Evolutionary conservation across 2,888 invertebrate genomes (phyloP), one percentile per base, ranked within the genome.

Genomic region (Nemotelus pantherinus): DNA sequence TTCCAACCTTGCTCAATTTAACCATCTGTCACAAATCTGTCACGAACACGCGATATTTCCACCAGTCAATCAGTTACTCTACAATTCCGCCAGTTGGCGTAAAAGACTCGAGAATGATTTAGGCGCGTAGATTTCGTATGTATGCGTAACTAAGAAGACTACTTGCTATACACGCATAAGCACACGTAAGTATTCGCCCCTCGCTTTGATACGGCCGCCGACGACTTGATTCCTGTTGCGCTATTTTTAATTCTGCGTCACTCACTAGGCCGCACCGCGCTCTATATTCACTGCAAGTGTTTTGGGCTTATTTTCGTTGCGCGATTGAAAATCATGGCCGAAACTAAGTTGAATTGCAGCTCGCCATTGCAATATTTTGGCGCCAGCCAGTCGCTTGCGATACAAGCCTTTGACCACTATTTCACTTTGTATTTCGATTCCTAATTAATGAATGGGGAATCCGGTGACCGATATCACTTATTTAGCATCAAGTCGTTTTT

Each of bases 221-320:
- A 43, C 67, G 25, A 25, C 25, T 25, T 25, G 25, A 25, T 25
- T 25, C 25, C 70, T 77, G 77, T 77, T 76, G 77, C 72, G 77
- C 77, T 79, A 79, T 79, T 79, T 79, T 79, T 79, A 79, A 77
- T 79, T 79, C 77, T 79, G 79, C 79, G 79, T 79, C 79, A 79
- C 25, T 25, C 25, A 25, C 77, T 77, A 64, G 64, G 55, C 65
- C 57, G 72, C 71, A 48, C 63, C 50, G 39, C 58, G 58, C 25
- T 63, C 5, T 43, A 63, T 58, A 47, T 48, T 74, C 74, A 10
- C 48, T 47, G 43, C 63, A 7, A 7, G 43, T 43, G 63, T 63
- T 41, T 25, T 58, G 58, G 43, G 6, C 50, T 7, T 9, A 50
- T 9, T 50, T 9, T 9, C 6, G 5, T 50, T 9, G 39, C 6